phyloP scores from a whole-genome alignment of 2,888 invertebrate species.

The Nebria salina region DNA sequence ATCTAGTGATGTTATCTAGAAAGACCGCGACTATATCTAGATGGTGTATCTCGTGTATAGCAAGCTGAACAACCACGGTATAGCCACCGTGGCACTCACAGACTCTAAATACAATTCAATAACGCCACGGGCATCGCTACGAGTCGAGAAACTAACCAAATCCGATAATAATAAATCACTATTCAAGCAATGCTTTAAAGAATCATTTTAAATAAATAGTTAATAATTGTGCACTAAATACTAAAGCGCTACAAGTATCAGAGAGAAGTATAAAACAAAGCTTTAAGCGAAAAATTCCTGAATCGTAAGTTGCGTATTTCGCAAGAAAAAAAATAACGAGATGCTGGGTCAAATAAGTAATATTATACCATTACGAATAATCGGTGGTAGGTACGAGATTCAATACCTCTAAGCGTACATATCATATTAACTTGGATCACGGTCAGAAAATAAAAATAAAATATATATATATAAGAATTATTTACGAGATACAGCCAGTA shows the following conservation, averaged over 20 bases:
- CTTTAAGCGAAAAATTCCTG: too few species aligned
- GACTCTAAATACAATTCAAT: conserved; percentile 16
- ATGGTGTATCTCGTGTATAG: conserved; percentile 14
- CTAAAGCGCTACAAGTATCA: too few species aligned
- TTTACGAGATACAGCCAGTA: background rate
- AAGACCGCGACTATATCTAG: conserved; percentile 18
- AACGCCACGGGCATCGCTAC: background rate
- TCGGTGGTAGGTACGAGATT: background rate
- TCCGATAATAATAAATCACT: background rate
- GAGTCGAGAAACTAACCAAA: background rate
- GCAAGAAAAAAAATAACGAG: too few species aligned
- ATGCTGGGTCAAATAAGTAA: too few species aligned
- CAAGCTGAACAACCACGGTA: conserved; percentile 5
- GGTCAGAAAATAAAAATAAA: background rate
- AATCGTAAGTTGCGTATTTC: too few species aligned
- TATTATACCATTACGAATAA: background rate
- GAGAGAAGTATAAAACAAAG: too few species aligned
- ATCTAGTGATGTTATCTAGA: conserved; percentile 27
- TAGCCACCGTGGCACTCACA: background rate
- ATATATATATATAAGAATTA: background rate
- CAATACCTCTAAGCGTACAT: background rate
- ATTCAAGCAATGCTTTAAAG: background rate
- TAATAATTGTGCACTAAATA: too few species aligned
- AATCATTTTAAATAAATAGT: too few species aligned
- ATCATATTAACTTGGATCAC: background rate